phyloP scores from a whole-genome alignment of 2,888 invertebrate genomes.

The Heteromurus nitidus region DNA sequence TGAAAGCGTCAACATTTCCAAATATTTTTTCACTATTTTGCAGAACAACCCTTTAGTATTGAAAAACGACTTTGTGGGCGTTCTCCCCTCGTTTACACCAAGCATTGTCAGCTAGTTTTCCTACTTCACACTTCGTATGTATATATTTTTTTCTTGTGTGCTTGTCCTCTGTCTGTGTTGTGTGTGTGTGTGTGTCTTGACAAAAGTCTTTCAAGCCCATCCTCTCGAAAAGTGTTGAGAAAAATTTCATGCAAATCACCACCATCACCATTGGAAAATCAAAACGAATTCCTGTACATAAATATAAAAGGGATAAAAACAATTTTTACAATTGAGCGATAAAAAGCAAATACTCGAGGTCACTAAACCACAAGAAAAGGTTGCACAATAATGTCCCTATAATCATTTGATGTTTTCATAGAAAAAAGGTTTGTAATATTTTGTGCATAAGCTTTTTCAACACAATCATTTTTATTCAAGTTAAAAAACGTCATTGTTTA shows the following conservation, averaged over 20 bases:
- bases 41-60: conserved; percentile 61
- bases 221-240: conserved; percentile 1
- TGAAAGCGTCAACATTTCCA: conserved; percentile 64
- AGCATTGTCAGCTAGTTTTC: conserved; percentile 30
- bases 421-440: no score
- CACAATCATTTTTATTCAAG: no score
- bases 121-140: background rate
- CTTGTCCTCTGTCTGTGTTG: conserved; percentile 8
- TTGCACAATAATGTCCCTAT: no score
- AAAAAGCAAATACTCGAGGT: no score
- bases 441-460: no score
- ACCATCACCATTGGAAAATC: background rate
- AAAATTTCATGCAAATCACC: conserved; percentile 15
- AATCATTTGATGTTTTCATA: no score
- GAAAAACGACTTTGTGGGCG: conserved; percentile 60
- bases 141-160: conserved; percentile 8
- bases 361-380: no score
- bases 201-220: no score
- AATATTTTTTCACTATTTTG: conserved; percentile 64
- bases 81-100: conserved; percentile 47
- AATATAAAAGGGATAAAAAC: no score
- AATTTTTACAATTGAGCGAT: no score
- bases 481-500: no score
- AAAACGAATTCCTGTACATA: conserved; percentile 11
- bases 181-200: background rate